These are phyloP conservation scores for Smithornis capensis DNA, from an alignment of 2,113 vertebrate species.

Conservation along the genomic window DNA sequence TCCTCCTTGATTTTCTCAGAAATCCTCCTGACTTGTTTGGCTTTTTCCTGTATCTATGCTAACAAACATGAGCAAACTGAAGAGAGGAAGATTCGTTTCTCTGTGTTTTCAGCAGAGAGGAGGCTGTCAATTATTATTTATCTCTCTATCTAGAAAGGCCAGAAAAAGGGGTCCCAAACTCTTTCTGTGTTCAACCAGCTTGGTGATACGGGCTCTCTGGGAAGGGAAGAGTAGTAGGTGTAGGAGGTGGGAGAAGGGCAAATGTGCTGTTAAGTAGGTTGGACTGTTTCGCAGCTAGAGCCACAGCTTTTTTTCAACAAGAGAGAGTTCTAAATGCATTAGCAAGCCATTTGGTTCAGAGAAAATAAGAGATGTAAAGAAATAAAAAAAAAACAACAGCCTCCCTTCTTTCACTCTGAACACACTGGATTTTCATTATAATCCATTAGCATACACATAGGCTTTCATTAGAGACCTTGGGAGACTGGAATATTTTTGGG, in stretches of 20 bases:
- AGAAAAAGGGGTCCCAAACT: background rate
- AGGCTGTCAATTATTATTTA: background rate
- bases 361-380: slow-evolving; percentile 43
- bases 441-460: slow-evolving; percentile 45
- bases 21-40: background rate
- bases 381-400: background rate
- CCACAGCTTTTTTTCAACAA: slow-evolving; percentile 13
- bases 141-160: background rate
- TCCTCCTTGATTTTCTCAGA: background rate
- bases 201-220: background rate
- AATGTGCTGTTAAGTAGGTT: background rate
- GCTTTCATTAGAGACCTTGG: slow-evolving; percentile 54
- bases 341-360: slow-evolving; percentile 3
- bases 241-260: slow-evolving; percentile 7
- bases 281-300: slow-evolving; percentile 23
- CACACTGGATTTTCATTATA: slow-evolving; percentile 35
- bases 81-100: background rate
- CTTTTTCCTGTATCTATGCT: background rate
- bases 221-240: background rate
- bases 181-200: background rate
- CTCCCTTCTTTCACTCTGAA: slow-evolving; percentile 26
- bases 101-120: background rate
- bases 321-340: slow-evolving; percentile 22
- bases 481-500: slow-evolving; percentile 51
- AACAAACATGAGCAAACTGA: background rate